A percentile compares a stretch with the other conserved stretches of the same genome.
Conservation (phyloP, 2,888 invertebrate genomes). For the Nymphalis polychloros region DNA sequence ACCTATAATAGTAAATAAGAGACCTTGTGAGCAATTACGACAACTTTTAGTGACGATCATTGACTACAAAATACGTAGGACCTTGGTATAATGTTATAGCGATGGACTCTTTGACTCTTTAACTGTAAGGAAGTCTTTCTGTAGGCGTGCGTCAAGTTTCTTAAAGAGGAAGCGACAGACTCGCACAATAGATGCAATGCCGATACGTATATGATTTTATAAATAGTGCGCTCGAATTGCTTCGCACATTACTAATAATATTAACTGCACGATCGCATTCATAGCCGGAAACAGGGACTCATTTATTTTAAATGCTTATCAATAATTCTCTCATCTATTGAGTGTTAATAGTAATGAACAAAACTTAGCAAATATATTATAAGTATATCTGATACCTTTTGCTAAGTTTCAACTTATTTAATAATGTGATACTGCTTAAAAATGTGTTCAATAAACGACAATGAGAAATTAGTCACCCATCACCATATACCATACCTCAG, state of each 20-base stretch:
- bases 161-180: slow-evolving; percentile 65
- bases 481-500: not conserved
- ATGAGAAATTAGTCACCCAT: slow-evolving; percentile 1
- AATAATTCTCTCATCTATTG: slow-evolving; percentile 4
- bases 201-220: slow-evolving; percentile 72
- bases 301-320: slow-evolving; percentile 12
- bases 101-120: slow-evolving; percentile 42
- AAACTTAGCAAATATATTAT: not conserved
- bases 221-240: slow-evolving; percentile 68
- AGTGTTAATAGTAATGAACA: not conserved
- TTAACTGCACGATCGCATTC: slow-evolving; percentile 36
- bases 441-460: not conserved
- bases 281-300: slow-evolving; percentile 35
- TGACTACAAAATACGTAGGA: slow-evolving; percentile 45
- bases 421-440: too few relatives aligned
- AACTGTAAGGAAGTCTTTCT: slow-evolving; percentile 55
- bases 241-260: slow-evolving; percentile 45
- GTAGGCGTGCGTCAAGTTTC: slow-evolving; percentile 60
- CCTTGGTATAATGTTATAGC: slow-evolving; percentile 39
- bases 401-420: not conserved
- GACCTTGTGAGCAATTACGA: slow-evolving; percentile 30
- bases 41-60: slow-evolving; percentile 41
- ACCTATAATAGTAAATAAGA: not conserved
- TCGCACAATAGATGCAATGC: slow-evolving; percentile 75
- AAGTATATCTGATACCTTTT: not conserved